Evolutionary conservation across 2,113 vertebrate species (phyloP).

Genomic region (Zosterops hypoxanthus): DNA sequence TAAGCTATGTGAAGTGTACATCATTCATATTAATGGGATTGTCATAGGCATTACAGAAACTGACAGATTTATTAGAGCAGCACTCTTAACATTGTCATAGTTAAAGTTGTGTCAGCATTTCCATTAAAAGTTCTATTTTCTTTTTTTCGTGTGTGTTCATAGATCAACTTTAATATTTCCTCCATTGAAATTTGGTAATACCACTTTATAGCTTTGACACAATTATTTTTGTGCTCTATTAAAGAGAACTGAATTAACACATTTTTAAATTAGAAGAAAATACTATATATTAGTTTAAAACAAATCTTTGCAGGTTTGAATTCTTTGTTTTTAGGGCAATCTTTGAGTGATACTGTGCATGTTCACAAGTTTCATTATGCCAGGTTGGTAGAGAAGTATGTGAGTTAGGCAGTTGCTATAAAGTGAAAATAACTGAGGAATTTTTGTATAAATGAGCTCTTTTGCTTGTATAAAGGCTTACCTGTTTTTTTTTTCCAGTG

Average conservation of each 20-base stretch:
- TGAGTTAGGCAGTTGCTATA: background rate
- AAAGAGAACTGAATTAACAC: background rate
- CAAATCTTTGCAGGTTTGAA: background rate
- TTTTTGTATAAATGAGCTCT: background rate
- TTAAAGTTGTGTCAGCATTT: conserved; percentile 71
- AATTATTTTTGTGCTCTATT: conserved; percentile 4
- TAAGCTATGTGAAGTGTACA: conserved; percentile 66
- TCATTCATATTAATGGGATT: conserved; percentile 82
- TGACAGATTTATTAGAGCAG: conserved; percentile 77
- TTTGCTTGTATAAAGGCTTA: background rate
- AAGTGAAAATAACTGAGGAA: background rate
- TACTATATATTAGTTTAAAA: background rate
- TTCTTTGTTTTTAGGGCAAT: background rate
- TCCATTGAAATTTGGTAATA: conserved; percentile 12
- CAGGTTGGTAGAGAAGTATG: background rate
- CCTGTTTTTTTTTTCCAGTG: background rate
- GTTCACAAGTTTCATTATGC: background rate
- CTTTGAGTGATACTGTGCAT: background rate
- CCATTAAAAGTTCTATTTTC: conserved; percentile 62
- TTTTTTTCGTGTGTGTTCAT: conserved; percentile 32
- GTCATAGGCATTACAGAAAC: conserved; percentile 72
- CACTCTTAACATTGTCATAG: conserved; percentile 49
- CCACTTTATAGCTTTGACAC: conserved; percentile 13
- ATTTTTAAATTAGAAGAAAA: conserved; percentile 4
- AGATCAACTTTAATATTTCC: conserved; percentile 47